Percentiles rank a stretch among this genome's conserved stretches.
phyloP scores from a whole-genome alignment of 2,888 invertebrate species.

The Tridacna crocea region DNA sequence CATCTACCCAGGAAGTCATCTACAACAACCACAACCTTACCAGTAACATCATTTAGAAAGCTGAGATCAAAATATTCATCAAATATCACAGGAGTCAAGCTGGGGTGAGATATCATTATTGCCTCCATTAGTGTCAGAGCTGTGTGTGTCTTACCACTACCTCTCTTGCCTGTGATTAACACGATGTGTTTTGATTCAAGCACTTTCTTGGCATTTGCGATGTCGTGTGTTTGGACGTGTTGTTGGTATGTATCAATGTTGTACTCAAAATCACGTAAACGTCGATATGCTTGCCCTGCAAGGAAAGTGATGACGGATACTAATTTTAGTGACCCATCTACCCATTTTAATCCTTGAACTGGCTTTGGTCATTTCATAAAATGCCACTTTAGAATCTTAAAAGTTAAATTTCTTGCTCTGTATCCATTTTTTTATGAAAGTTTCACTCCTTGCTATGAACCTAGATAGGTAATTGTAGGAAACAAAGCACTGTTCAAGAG shows the following conservation, averaged over 20 bases:
- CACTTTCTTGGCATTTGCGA: slow-evolving; percentile 24
- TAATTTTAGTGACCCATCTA: too few relatives aligned
- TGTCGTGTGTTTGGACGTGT: slow-evolving; percentile 28
- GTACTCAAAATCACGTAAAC: neutral
- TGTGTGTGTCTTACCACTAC: slow-evolving; percentile 52
- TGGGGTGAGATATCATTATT: slow-evolving; percentile 20
- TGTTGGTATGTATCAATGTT: neutral
- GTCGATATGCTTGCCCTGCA: neutral
- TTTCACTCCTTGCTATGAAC: too few relatives aligned
- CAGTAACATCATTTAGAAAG: slow-evolving; percentile 19
- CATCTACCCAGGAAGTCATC: slow-evolving; percentile 48
- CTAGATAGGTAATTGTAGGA: too few relatives aligned
- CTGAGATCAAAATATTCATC: slow-evolving; percentile 26
- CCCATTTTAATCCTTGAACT: too few relatives aligned
- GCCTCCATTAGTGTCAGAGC: slow-evolving; percentile 37
- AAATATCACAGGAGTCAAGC: slow-evolving; percentile 30
- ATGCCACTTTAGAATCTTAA: too few relatives aligned
- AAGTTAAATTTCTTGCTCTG: too few relatives aligned
- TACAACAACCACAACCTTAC: slow-evolving; percentile 30
- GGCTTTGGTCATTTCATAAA: too few relatives aligned
- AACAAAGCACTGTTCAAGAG: too few relatives aligned
- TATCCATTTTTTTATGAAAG: too few relatives aligned
- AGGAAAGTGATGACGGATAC: neutral
- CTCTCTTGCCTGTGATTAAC: slow-evolving; percentile 41
- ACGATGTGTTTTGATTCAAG: slow-evolving; percentile 27